Evolutionary conservation across 2,797 vertebrate species (phyloP), one percentile per base, ranked within the genome.

Genomic region (Enoplosus armatus): DNA sequence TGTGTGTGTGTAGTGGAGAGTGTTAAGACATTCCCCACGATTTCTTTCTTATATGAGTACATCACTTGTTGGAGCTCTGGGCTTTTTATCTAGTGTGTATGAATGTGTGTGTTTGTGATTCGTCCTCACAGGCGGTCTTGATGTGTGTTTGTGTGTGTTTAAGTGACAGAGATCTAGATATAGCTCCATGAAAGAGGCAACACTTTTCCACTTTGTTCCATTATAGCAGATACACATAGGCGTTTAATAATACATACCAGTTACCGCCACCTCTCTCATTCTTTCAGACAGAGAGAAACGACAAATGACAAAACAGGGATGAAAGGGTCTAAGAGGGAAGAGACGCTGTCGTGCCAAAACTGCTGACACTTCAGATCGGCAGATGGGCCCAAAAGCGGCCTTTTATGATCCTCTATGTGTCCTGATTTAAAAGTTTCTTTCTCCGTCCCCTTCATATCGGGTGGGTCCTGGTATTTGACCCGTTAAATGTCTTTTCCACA

Each of bases 201-300:
- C 90, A 79, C 87, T 86, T 72, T 80, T 58, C 72, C 64, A 89
- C 90, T 91, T 91, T 92, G 87, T 87, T 89, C 91, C 91, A 92
- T 89, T 81, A 92, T 84, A 77, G 79, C 73, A 80, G 73, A 81
- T 85, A 88, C 83, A 85, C 55, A 77, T 22, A n/a, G 54, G 2
- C 0, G 7, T 77, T 94, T 66, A 94, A 94, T 94, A 93, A 93
- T 89, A 82, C 66, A 94, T 89, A n/a, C 6, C 51, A 20, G 86
- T 77, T 58, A 53, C 72, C 26, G 54, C 75, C 87, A 90, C 83
- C 85, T 87, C 61, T 48, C 53, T 72, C 75, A 58, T 84, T 86
- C 82, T 77, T 60, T 73, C 18, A 66, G 58, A 76, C 0, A 3
- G 69, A 75, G 50, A 22, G 22, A 82, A 53, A 70, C 56, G 56